Conservation (phyloP, 2,113 vertebrate species). For the Oxygymnocypris stewartii region DNA sequence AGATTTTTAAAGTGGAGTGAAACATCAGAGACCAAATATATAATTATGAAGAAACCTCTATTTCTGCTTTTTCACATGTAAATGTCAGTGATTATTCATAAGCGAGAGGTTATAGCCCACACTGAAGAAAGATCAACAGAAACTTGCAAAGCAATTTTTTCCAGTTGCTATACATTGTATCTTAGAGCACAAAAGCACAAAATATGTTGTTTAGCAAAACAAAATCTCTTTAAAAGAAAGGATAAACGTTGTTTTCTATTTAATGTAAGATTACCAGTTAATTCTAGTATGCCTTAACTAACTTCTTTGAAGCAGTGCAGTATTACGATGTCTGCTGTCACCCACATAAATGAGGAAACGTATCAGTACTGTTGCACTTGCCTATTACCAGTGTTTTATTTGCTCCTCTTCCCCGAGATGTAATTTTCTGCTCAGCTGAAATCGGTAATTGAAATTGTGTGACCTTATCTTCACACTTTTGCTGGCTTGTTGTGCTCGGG, state of each 20-base stretch:
- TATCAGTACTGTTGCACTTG: slow-evolving; percentile 25
- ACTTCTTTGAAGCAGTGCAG: not conserved
- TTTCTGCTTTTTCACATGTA: not conserved
- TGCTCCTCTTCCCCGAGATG: slow-evolving; percentile 41
- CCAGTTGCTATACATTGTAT: not conserved
- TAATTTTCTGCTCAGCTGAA: slow-evolving; percentile 68
- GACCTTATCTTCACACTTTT: slow-evolving; percentile 46
- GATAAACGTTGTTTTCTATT: not conserved
- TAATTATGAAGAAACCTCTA: not conserved
- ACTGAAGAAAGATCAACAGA: not conserved
- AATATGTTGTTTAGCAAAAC: not conserved
- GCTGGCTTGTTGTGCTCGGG: slow-evolving; percentile 18
- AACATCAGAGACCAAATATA: not conserved
- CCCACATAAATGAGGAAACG: slow-evolving; percentile 38
- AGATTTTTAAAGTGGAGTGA: not conserved
- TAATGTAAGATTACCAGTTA: not conserved
- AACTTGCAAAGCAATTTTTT: not conserved
- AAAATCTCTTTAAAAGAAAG: too few relatives aligned
- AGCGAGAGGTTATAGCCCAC: not conserved
- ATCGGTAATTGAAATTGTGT: slow-evolving; percentile 62
- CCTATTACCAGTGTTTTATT: slow-evolving; percentile 42
- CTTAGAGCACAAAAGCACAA: not conserved
- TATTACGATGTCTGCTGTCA: not conserved
- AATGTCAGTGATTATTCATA: slow-evolving; percentile 1
- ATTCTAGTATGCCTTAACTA: not conserved